Evolutionary conservation across 2,888 invertebrate species (phyloP).

Genomic region (Stenolophus ochropezus): DNA sequence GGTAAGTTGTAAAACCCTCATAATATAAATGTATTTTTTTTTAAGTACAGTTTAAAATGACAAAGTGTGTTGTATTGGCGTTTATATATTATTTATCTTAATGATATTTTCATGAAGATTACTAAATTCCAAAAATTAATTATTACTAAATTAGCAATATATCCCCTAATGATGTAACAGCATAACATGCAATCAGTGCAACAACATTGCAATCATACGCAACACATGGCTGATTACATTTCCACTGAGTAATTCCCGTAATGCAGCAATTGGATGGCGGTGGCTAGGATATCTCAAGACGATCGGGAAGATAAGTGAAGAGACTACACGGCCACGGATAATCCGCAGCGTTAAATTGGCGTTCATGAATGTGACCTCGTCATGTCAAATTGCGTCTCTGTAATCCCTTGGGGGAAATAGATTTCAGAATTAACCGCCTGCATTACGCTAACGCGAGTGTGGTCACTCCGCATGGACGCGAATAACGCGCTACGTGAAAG

Average conservation of each 20-base stretch:
- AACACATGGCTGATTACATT: neutral
- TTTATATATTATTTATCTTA: too few relatives aligned
- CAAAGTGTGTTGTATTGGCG: too few relatives aligned
- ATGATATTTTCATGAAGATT: too few relatives aligned
- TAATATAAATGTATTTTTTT: too few relatives aligned
- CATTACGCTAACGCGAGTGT: neutral
- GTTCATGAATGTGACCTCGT: conserved; percentile 35
- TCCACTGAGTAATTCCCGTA: neutral
- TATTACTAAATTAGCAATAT: too few relatives aligned
- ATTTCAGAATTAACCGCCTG: conserved; percentile 10
- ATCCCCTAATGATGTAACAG: too few relatives aligned
- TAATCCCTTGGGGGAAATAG: conserved; percentile 11
- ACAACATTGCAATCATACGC: neutral
- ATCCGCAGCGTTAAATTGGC: conserved; percentile 34
- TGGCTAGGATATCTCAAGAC: conserved; percentile 8
- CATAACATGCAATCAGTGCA: neutral
- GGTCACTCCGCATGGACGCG: neutral
- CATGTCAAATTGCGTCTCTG: conserved; percentile 9
- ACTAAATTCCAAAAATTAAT: too few relatives aligned
- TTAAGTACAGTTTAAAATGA: too few relatives aligned
- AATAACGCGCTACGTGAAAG: neutral
- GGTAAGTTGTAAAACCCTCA: too few relatives aligned
- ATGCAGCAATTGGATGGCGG: neutral
- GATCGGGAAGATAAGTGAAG: conserved; percentile 33
- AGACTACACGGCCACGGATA: conserved; percentile 45